These are phyloP conservation scores for Thaleichthys pacificus DNA, from an alignment of 2,797 vertebrate genomes.

Conservation along the genomic window DNA sequence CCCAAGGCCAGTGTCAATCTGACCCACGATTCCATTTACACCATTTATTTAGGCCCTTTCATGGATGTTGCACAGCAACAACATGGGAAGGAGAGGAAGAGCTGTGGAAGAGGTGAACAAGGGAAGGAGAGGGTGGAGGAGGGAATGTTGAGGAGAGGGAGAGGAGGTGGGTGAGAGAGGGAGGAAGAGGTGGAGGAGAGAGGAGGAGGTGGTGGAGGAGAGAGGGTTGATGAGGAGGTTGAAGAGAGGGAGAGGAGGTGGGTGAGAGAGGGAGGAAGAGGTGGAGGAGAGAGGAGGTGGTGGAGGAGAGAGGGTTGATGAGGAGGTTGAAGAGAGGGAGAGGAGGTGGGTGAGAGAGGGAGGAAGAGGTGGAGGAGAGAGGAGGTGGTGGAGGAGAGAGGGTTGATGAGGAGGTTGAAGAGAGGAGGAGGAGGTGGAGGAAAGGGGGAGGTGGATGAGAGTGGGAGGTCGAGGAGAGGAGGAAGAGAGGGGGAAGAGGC, in stretches of 20 bases:
- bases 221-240: no score
- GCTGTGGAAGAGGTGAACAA: no score
- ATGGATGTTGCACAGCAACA: slow-evolving; percentile 21
- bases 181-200: no score
- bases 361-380: not conserved
- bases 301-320: slow-evolving; percentile 32
- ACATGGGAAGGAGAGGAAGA: no score
- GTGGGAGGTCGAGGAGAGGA: not conserved
- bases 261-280: no score
- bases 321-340: slow-evolving; percentile 17
- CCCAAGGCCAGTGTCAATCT: slow-evolving; percentile 42
- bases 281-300: no score
- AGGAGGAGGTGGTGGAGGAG: no score
- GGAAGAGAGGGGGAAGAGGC: slow-evolving; percentile 10
- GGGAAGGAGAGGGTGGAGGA: no score
- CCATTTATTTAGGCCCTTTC: slow-evolving; percentile 53
- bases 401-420: slow-evolving; percentile 13
- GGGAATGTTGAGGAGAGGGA: no score
- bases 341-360: not conserved
- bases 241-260: no score
- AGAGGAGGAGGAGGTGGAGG: slow-evolving; percentile 9
- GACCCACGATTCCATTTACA: slow-evolving; percentile 52
- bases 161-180: no score
- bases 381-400: no score
- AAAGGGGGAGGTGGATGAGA: slow-evolving; percentile 17